These are phyloP conservation scores for Scolopax rusticola DNA, from an alignment of 2,797 vertebrate species.

Conservation along the genomic window DNA sequence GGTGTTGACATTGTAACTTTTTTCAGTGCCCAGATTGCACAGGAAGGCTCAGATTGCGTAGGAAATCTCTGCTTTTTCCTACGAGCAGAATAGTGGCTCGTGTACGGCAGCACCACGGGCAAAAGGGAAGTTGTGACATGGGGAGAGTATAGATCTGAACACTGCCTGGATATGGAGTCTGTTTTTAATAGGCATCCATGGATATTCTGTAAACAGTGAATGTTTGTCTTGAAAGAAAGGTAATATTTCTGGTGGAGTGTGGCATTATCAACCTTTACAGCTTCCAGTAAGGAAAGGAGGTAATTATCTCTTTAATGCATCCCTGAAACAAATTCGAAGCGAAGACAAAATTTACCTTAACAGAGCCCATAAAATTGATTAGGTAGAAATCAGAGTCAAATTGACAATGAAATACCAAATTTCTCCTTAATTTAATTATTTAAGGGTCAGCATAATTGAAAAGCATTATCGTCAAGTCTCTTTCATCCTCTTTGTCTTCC, in stretches of 20 bases:
- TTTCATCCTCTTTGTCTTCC: constrained; percentile 10
- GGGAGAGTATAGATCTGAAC: not conserved
- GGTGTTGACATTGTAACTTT: not conserved
- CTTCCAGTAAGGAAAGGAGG: not conserved
- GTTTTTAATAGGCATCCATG: not conserved
- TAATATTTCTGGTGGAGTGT: constrained; percentile 16
- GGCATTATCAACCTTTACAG: not conserved
- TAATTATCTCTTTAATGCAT: constrained; percentile 28
- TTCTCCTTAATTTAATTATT: constrained; percentile 48
- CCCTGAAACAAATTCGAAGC: constrained; percentile 40
- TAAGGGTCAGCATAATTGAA: constrained; percentile 5
- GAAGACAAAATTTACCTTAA: constrained; percentile 12
- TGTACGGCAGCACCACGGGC: not conserved
- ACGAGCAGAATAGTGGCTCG: not conserved
- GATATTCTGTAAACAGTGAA: constrained; percentile 7
- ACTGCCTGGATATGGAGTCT: not conserved
- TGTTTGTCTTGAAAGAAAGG: not conserved
- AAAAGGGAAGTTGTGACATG: not conserved
- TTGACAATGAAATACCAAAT: constrained; percentile 27
- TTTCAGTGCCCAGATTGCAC: not conserved
- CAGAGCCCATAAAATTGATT: constrained; percentile 39
- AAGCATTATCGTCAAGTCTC: not conserved
- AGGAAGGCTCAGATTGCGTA: not conserved
- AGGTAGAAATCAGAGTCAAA: constrained; percentile 16
- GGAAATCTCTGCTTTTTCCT: not conserved